Base-by-base conservation (phyloP, 1,140 invertebrate genomes). In the Bathynomus jamesi region DNA sequence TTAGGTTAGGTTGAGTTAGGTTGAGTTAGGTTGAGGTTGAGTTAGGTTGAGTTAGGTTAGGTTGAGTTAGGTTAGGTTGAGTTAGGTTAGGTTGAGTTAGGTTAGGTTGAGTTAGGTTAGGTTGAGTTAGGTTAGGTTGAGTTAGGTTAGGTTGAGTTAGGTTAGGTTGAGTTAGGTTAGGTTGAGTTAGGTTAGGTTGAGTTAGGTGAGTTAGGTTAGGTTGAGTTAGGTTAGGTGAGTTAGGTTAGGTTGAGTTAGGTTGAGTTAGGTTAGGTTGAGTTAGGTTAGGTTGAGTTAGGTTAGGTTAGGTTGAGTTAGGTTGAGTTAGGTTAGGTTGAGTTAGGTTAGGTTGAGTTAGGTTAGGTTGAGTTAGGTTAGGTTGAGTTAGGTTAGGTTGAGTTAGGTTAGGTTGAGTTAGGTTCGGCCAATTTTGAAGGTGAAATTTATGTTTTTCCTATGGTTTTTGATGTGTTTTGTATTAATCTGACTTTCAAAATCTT, bases 141-240 rank as follows among this genome's bases (percentile, higher is more conserved):
- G 29, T 28, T 10, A 66, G 27, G 65, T 66, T 7, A 30, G 29
- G 65, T 28, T 66, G n/a, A 28, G 65, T 25, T 7, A 10, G 27
- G 65, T 66, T 28, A 63, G 61, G 61, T 63, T 63, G 5, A 28
- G 61, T 63, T n/a, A 63, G n/a, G 61, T 63, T n/a, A 63, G 61
- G 61, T 63, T 63, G 61, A 7, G 61, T 63, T n/a, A 63, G 7
- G 61, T 53, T 53, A 11, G 46, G 46, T n/a, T n/a, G n/a, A n/a
- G n/a, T n/a, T n/a, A 21, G 60, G 65, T 60, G 21, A 21, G 67
- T 66, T 71, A 67, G 67, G 60, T 67, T 60, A 69, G 61, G 67
- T 67, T 60, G 21, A 60, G 60, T 66, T 71, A 28, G 60, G 60
- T 67, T 60, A 69, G 61, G 67, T 70, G 28, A 66, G 46, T 66